These are phyloP conservation scores for Cotesia congregata DNA, from an alignment of 2,888 invertebrate genomes.

Conservation along the genomic window DNA sequence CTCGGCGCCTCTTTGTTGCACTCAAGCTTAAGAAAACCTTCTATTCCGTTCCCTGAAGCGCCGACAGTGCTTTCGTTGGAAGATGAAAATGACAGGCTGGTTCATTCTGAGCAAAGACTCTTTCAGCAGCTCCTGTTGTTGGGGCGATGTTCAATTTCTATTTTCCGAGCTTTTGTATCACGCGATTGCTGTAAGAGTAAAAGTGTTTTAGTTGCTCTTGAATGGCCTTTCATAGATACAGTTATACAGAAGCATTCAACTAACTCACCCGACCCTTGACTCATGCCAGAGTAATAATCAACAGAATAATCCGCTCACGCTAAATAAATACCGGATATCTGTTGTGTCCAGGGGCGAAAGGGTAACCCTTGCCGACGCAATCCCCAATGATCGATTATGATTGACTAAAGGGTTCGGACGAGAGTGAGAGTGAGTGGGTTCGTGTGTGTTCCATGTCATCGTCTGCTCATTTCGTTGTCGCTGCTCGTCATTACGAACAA, in stretches of 20 bases:
- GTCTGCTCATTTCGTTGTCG: slow-evolving; percentile 40
- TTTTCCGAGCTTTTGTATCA: slow-evolving; percentile 1
- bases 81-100: slow-evolving; percentile 33
- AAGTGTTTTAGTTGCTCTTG: slow-evolving; percentile 2
- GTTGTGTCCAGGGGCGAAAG: slow-evolving; percentile 40
- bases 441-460: slow-evolving; percentile 53
- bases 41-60: slow-evolving; percentile 31
- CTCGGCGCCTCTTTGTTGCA: slow-evolving; percentile 45
- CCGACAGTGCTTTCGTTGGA: slow-evolving; percentile 23
- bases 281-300: slow-evolving; percentile 58
- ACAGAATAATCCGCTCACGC: slow-evolving; percentile 67
- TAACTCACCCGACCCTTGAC: slow-evolving; percentile 44
- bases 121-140: background rate
- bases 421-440: slow-evolving; percentile 44
- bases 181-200: background rate
- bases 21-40: slow-evolving; percentile 25
- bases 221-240: background rate
- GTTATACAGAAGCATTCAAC: background rate
- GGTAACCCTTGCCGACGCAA: slow-evolving; percentile 62
- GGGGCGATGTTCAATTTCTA: slow-evolving; percentile 15
- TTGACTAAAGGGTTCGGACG: slow-evolving; percentile 56
- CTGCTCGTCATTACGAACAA: background rate
- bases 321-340: slow-evolving; percentile 63
- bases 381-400: slow-evolving; percentile 67
- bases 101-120: background rate